A percentile compares a stretch with the other conserved stretches of the same genome.
Evolutionary conservation across 2,888 invertebrate species (phyloP).

Genomic region (Cryptosula pallasiana): DNA sequence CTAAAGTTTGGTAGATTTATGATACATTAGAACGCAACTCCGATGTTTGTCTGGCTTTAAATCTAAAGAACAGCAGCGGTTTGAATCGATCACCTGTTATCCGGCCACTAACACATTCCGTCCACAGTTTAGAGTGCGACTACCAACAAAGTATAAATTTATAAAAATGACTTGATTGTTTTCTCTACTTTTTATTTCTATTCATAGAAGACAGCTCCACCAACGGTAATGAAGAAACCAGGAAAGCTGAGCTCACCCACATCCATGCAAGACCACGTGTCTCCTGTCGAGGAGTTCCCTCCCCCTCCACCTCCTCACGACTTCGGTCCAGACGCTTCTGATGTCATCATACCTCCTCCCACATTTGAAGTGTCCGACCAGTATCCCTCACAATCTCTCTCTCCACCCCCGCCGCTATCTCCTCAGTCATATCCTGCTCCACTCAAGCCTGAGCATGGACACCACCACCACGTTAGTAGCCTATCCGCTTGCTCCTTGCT

Average conservation of each 20-base stretch:
- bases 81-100: too few species aligned
- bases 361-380: background rate
- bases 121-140: too few species aligned
- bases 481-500: too few species aligned
- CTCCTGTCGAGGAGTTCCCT: conserved; percentile 21
- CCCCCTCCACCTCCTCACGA: conserved; percentile 22
- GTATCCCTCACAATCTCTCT: background rate
- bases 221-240: background rate
- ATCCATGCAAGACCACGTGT: background rate
- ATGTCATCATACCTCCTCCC: conserved; percentile 2
- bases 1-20: too few species aligned
- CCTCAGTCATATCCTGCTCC: background rate
- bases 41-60: background rate
- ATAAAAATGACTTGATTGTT: background rate
- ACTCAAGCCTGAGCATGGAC: too few species aligned
- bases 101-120: too few species aligned
- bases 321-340: background rate
- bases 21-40: background rate
- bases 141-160: too few species aligned
- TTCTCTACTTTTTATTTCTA: background rate
- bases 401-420: background rate
- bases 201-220: conserved; percentile 3
- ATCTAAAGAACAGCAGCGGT: too few species aligned
- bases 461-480: conserved; percentile 9
- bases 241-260: background rate